These are phyloP conservation scores for Pleuronectes platessa DNA, from an alignment of 2,113 vertebrate species.

Conservation along the genomic window DNA sequence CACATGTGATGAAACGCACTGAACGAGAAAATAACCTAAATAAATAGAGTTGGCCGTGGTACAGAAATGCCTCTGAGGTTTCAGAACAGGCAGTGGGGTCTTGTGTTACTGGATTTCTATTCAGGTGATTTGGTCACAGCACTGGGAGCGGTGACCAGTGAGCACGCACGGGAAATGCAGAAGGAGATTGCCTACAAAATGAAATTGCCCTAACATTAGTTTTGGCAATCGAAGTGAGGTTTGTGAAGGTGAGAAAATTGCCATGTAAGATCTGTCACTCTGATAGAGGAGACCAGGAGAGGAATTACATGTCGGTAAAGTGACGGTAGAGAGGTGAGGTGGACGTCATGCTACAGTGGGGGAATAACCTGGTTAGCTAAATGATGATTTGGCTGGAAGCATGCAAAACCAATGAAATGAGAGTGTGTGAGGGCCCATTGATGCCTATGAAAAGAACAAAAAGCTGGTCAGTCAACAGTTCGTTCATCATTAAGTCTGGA, in stretches of 20 bases:
- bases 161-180: constrained; percentile 32
- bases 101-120: constrained; percentile 38
- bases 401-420: constrained; percentile 59
- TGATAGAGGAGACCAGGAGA: constrained; percentile 17
- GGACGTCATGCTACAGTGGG: constrained; percentile 40
- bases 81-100: constrained; percentile 31
- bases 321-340: constrained; percentile 37
- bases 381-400: constrained; percentile 31
- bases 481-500: constrained; percentile 6
- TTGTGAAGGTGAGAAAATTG: constrained; percentile 44
- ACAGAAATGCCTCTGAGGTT: constrained; percentile 46
- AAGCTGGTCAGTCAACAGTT: constrained; percentile 46
- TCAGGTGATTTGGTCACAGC: constrained; percentile 42
- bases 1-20: constrained; percentile 55
- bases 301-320: constrained; percentile 20
- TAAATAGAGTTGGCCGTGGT: constrained; percentile 42
- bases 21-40: constrained; percentile 51
- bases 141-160: constrained; percentile 45
- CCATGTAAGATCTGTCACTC: constrained; percentile 33
- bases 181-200: constrained; percentile 31
- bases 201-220: constrained; percentile 29
- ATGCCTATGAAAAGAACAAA: constrained; percentile 53
- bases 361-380: constrained; percentile 41
- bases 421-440: constrained; percentile 22
- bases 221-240: constrained; percentile 45